Base-by-base conservation (phyloP, 2,888 invertebrate species). In the Drosophila fulvimacula region DNA sequence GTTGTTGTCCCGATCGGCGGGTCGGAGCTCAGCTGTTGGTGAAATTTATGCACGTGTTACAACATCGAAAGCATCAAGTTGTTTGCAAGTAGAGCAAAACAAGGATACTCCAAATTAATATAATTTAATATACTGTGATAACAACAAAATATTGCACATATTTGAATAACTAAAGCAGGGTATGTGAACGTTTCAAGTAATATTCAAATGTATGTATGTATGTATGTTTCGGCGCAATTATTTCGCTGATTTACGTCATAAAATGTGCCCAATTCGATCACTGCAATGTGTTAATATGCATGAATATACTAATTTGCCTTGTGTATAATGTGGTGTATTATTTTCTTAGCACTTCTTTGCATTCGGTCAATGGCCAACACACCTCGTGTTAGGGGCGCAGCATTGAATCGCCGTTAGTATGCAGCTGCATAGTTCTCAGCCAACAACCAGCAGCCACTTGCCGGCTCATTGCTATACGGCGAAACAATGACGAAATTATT, bases 21-120 rank as follows among this genome's bases (percentile, higher is more conserved):
- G 55, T 17, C 24, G 44, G 27, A 24, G 49, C 5, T n/a, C 7
- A 46, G 21, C 32, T 41, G 39, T 41, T 78, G 39, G 44, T 69
- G 53, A 42, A 44, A 56, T 44, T 56, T 21, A 21, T 62, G 57
- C 67, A 65, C 79, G 61, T 56, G 62, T 79, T 74, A 79, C 63
- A 79, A 65, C 79, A 79, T 70, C 73, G 60, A 76, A 79, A 68
- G 72, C 80, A 75, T 79, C 72, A 77, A 77, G 80, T 79, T 62
- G 76, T 77, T 79, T 11, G 19, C 38, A 56, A 56, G 46, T 13
- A 36, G 3, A 36, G 21, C 15, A 19, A 58, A 24, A 32, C 32
- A 51, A 30, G 7, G 13, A 15, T 11, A 17, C 21, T 38, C 4
- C 0, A 27, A 51, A 34, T 38, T 15, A n/a, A 42, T 46, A 7